phyloP scores from a whole-genome alignment of 1,140 invertebrate genomes.

The Drosophila pandora region DNA sequence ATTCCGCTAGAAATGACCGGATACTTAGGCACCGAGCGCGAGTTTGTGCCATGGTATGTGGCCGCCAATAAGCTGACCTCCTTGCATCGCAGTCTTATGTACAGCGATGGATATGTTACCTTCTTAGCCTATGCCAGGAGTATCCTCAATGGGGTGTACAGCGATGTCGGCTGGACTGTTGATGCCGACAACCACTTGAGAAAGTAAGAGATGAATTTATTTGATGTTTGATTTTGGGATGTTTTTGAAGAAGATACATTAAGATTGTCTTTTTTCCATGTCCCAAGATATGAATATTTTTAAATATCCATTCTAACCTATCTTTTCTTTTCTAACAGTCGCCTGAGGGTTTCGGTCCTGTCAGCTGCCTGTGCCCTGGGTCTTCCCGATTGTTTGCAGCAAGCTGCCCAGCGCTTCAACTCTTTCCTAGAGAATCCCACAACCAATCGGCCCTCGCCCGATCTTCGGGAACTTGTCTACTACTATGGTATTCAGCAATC shows the following conservation, averaged over 20 bases:
- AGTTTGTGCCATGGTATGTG: slow-evolving; percentile 90
- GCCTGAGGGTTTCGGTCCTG: slow-evolving; percentile 86
- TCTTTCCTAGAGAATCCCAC: slow-evolving; percentile 85
- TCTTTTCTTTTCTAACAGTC: slow-evolving; percentile 76
- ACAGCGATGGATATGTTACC: slow-evolving; percentile 85
- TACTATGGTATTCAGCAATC: slow-evolving; percentile 86
- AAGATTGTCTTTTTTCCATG: neutral
- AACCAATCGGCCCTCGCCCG: slow-evolving; percentile 88
- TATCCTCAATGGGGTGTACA: slow-evolving; percentile 84
- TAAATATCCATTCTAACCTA: neutral
- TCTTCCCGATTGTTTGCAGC: slow-evolving; percentile 85
- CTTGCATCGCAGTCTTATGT: slow-evolving; percentile 86
- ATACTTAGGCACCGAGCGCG: slow-evolving; percentile 88
- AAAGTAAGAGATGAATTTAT: slow-evolving; percentile 84
- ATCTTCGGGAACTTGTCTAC: slow-evolving; percentile 88
- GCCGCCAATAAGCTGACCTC: slow-evolving; percentile 85
- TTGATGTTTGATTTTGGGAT: neutral
- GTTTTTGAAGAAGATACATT: too few species aligned
- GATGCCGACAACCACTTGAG: slow-evolving; percentile 84
- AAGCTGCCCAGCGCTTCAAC: slow-evolving; percentile 85
- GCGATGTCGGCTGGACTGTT: slow-evolving; percentile 86
- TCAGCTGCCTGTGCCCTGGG: slow-evolving; percentile 86
- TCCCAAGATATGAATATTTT: neutral
- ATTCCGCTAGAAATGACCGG: slow-evolving; percentile 88
- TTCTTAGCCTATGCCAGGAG: slow-evolving; percentile 86